These are phyloP conservation scores for Mionectes olivaceus DNA, from an alignment of 2,797 vertebrate genomes.

Conservation along the genomic window DNA sequence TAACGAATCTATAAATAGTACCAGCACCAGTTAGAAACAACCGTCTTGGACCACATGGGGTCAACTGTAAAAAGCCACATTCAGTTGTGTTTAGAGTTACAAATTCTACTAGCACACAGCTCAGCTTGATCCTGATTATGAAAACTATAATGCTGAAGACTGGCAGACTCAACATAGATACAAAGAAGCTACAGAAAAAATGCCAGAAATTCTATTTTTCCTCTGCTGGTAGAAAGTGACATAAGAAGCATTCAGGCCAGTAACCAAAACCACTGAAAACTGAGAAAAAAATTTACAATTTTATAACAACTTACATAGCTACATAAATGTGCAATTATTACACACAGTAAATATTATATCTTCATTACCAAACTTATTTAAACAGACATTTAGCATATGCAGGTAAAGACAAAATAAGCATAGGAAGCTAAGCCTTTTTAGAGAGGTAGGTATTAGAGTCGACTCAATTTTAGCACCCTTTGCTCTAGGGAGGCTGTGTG, in stretches of 20 bases:
- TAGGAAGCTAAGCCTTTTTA: not conserved
- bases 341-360: not conserved
- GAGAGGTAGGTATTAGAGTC: not conserved
- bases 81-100: not conserved
- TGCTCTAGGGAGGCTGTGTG: not conserved
- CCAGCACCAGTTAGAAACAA: not conserved
- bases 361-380: not conserved
- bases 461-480: not conserved
- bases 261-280: not conserved
- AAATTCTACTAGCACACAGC: not conserved
- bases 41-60: not conserved
- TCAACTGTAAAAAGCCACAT: not conserved
- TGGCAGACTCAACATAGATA: not conserved
- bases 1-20: not conserved
- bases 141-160: not conserved
- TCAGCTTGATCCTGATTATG: not conserved
- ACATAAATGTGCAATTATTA: not conserved
- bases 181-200: not conserved
- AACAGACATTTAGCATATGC: not conserved
- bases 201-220: not conserved
- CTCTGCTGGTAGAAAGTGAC: not conserved
- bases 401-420: not conserved
- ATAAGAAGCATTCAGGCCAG: not conserved
- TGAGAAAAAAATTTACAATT: not conserved
- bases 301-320: not conserved